A percentile compares a stretch with the other conserved stretches of the same genome.
Evolutionary conservation across 2,797 vertebrate species (phyloP).

Genomic region (Sebastolobus alascanus): DNA sequence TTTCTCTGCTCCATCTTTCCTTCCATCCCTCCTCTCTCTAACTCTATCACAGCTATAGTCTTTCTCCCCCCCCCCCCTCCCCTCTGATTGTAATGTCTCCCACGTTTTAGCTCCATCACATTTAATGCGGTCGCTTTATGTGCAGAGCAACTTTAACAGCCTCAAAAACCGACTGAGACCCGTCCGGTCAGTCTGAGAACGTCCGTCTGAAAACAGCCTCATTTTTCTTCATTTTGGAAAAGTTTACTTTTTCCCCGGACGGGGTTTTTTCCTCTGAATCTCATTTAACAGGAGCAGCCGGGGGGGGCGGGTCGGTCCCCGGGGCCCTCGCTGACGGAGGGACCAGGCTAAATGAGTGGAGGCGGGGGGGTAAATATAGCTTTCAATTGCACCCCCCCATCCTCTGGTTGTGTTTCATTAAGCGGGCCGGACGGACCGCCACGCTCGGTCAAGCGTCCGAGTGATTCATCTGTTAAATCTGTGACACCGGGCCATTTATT

Average conservation of each 20-base stretch:
- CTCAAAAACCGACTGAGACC: conserved; percentile 14
- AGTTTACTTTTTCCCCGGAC: conserved; percentile 64
- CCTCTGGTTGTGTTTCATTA: conserved; percentile 89
- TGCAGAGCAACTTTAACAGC: conserved; percentile 26
- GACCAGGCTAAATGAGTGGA: conserved; percentile 50
- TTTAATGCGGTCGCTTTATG: conserved; percentile 34
- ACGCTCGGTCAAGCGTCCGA: conserved; percentile 80
- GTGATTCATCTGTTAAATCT: conserved; percentile 76
- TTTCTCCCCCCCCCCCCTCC: not conserved
- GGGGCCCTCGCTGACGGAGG: conserved; percentile 77
- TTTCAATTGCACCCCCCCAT: conserved; percentile 84
- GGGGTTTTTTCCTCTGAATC: conserved; percentile 54
- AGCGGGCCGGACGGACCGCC: conserved; percentile 81
- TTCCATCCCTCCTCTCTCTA: not conserved
- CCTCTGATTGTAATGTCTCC: conserved; percentile 41
- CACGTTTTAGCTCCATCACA: conserved; percentile 38
- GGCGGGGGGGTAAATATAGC: conserved; percentile 85
- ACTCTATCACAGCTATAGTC: conserved; percentile 2
- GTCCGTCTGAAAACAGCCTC: conserved; percentile 53
- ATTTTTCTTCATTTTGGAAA: conserved; percentile 79
- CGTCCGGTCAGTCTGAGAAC: conserved; percentile 2
- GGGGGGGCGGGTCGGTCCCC: conserved; percentile 62
- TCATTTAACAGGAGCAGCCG: conserved; percentile 87
- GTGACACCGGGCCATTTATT: conserved; percentile 77
- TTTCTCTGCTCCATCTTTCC: too few species aligned